Conservation (phyloP, 2,797 vertebrate species). For the Danio kyathit region DNA sequence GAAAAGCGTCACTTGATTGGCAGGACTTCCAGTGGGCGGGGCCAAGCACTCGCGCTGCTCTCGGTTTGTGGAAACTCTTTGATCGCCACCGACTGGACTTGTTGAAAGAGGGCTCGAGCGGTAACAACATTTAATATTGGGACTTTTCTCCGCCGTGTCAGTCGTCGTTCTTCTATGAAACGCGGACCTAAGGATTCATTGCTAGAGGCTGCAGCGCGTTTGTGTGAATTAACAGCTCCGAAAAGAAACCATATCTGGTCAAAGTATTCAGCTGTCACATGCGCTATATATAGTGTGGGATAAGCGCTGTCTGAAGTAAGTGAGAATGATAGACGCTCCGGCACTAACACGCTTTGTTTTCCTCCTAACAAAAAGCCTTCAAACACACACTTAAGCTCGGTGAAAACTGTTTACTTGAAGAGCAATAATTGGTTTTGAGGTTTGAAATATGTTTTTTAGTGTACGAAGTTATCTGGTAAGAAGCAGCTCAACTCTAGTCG, state of each 20-base stretch:
- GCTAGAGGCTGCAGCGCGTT: constrained; percentile 55
- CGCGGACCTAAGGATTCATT: constrained; percentile 20
- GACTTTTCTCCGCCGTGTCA: not conserved
- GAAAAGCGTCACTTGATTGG: constrained; percentile 76
- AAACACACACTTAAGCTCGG: not conserved
- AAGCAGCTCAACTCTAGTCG: not conserved
- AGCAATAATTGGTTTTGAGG: not conserved
- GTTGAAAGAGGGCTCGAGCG: constrained; percentile 6
- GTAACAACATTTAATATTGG: not conserved
- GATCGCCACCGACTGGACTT: constrained; percentile 9
- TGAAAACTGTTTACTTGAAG: not conserved
- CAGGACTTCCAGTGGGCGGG: constrained; percentile 60
- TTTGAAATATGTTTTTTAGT: not conserved
- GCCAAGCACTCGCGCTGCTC: constrained; percentile 45
- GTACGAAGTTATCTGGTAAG: not conserved
- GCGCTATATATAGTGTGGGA: constrained; percentile 86
- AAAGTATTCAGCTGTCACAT: constrained; percentile 89
- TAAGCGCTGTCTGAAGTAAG: constrained; percentile 77
- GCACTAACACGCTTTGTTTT: constrained; percentile 20
- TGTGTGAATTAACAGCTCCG: constrained; percentile 70
- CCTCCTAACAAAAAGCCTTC: not conserved
- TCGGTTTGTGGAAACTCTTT: not conserved
- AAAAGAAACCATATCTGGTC: constrained; percentile 90
- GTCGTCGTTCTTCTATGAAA: not conserved
- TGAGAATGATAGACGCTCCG: constrained; percentile 45